Evolutionary conservation across 2,888 invertebrate genomes (phyloP), one percentile per base, ranked within the genome.

Genomic region (Sinodicranocentrus sp.): DNA sequence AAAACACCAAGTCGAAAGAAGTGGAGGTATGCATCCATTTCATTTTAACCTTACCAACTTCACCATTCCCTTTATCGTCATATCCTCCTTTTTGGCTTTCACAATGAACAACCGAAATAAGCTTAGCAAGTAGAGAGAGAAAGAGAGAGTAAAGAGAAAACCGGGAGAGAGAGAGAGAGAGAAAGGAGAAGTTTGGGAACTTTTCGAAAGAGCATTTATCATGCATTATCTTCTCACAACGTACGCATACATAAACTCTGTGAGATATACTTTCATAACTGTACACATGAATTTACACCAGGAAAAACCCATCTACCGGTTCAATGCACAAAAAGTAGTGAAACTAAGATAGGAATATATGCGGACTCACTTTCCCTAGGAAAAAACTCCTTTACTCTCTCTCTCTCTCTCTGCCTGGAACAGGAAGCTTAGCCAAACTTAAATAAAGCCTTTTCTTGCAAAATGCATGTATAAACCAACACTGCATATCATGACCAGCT

Each of bases 201-300:
- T 76, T 76, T 76, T 67, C 54, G 57, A 78, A 48, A 70, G 33
- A 70, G 78, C 77, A 77, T 77, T 77, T 77, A 77, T 77, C 77
- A 77, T 77, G 68, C 68, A 77, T 77, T 77, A 77, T 77, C 77
- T 77, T 68, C 19, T 25, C 67, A 78, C 61, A 59, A 59, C 61
- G 70, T 77, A 77, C 67, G 77, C 68, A 77, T 77, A 68, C 57
- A 67, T 77, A 77, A 77, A 77, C 63, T 63, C 23, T 57, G 19
- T 8, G 6, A 28, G n/a, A 63, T 63, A 63, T 59, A 77, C 43
- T 68, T 76, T 76, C 54, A 65, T 65, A 76, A 76, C 73, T 57
- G 72, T 25, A 72, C 44, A 48, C 57, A 61, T 26, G 61, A 59
- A 44, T 73, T 73, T 73, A 33, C 44, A 61, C 73, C 19, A 44